These are phyloP conservation scores for Pelecanoides urinatrix DNA, from an alignment of 2,113 vertebrate species.

Conservation along the genomic window DNA sequence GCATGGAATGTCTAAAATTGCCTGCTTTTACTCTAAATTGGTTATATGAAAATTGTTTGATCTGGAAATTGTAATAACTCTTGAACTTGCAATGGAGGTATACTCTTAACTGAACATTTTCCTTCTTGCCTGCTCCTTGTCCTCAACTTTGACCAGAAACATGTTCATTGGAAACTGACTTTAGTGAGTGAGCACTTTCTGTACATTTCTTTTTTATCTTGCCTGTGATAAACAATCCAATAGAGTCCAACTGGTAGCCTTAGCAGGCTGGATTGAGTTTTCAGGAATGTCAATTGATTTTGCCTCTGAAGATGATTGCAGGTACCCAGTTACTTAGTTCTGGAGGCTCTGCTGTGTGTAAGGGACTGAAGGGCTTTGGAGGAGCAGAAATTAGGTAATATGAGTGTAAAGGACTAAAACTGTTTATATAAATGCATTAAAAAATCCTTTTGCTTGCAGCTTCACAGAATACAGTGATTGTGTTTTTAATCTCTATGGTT, in stretches of 20 bases:
- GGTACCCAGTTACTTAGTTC: background rate
- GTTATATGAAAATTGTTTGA: constrained; percentile 8
- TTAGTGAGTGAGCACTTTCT: background rate
- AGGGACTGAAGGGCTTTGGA: background rate
- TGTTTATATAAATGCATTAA: background rate
- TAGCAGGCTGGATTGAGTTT: background rate
- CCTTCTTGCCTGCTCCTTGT: background rate
- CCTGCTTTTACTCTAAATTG: constrained; percentile 1
- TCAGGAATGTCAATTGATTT: background rate
- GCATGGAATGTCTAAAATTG: constrained; percentile 9
- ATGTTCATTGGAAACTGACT: background rate
- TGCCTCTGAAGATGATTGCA: background rate
- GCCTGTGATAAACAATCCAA: background rate
- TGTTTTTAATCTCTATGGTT: background rate
- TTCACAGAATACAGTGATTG: background rate
- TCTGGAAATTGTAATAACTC: background rate
- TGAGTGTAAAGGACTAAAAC: background rate
- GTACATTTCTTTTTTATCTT: background rate
- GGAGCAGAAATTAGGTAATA: background rate
- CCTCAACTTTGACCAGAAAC: background rate
- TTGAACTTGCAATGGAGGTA: background rate
- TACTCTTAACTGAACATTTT: background rate
- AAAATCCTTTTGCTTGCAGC: background rate
- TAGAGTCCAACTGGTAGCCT: background rate
- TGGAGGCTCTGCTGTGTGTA: background rate